These are phyloP conservation scores for Neoitamus cyanurus DNA, from an alignment of 2,888 invertebrate genomes.

Conservation along the genomic window DNA sequence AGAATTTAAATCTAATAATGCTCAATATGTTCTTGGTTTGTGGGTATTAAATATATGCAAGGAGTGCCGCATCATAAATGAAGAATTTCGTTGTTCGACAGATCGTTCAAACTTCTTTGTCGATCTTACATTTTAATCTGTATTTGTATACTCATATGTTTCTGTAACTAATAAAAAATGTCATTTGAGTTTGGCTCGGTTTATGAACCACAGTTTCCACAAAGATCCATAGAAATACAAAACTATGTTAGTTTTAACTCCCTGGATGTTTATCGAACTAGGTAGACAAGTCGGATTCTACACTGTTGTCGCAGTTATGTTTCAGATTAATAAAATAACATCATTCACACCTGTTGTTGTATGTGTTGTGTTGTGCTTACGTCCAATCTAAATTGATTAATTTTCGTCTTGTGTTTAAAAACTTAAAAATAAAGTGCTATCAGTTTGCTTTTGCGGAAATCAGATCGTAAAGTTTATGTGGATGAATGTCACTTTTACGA, in stretches of 20 bases:
- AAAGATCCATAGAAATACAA: not conserved
- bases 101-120: not conserved
- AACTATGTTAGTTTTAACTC: not conserved
- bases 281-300: not conserved
- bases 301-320: not conserved
- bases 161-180: not conserved
- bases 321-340: constrained; percentile 4
- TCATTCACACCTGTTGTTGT: constrained; percentile 37
- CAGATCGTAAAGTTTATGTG: not conserved
- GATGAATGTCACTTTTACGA: not conserved
- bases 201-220: constrained; percentile 22
- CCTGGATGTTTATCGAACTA: not conserved
- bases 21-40: no score
- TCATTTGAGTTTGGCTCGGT: not conserved
- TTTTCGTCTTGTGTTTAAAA: constrained; percentile 3
- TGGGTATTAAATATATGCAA: no score
- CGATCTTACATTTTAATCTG: not conserved
- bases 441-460: constrained; percentile 10
- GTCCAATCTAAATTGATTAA: constrained; percentile 1
- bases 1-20: no score
- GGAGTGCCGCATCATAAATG: no score
- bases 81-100: no score
- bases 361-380: constrained; percentile 41
- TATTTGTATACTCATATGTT: not conserved
- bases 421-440: constrained; percentile 21